phyloP scores from a whole-genome alignment of 2,113 vertebrate species.

The Thamnaconus septentrionalis region DNA sequence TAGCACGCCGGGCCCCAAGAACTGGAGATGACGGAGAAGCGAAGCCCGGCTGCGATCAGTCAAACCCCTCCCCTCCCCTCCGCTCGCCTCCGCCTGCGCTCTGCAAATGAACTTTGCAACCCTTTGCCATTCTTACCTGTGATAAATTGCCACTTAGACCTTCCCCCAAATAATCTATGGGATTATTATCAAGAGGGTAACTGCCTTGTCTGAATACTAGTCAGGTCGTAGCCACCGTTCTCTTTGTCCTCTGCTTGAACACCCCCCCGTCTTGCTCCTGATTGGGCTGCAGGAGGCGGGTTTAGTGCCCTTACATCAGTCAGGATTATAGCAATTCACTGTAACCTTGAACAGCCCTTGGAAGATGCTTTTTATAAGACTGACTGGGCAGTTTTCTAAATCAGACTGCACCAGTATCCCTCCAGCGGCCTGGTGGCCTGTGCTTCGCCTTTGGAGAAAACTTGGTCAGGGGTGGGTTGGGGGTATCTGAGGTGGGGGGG shows the following conservation, averaged over 20 bases:
- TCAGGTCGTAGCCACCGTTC: conserved; percentile 11
- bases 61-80: conserved; percentile 1
- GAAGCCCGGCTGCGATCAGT: conserved; percentile 15
- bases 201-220: conserved; percentile 27
- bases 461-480: conserved; percentile 10
- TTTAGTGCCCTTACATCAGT: conserved; percentile 3
- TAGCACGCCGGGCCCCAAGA: not conserved
- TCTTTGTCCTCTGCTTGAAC: no score
- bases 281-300: no score
- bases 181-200: conserved; percentile 48
- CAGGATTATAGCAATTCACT: conserved; percentile 45
- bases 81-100: conserved; percentile 17
- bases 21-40: conserved; percentile 16
- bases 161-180: conserved; percentile 39
- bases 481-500: conserved; percentile 1
- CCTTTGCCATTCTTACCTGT: conserved; percentile 32
- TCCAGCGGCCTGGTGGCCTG: conserved; percentile 1
- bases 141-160: conserved; percentile 47
- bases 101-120: conserved; percentile 37
- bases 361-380: conserved; percentile 22
- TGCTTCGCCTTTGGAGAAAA: conserved; percentile 25
- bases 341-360: conserved; percentile 58
- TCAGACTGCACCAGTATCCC: not conserved
- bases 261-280: no score
- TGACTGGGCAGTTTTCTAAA: conserved; percentile 32